Base-by-base conservation (phyloP, 2,113 vertebrate species). In the Tylochromis polylepis region DNA sequence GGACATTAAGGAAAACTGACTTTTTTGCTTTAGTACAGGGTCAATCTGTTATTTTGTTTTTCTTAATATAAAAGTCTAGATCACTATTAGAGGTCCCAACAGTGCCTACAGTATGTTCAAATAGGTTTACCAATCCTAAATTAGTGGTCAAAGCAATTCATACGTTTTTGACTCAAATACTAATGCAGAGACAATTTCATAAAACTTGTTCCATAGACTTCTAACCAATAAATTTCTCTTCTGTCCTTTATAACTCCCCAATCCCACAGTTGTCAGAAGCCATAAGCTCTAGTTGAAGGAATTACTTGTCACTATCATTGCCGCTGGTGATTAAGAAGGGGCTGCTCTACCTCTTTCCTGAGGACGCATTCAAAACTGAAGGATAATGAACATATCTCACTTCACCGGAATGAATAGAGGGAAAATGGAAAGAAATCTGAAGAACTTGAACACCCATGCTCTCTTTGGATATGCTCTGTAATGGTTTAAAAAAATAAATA, bases 211-310 rank as follows among this genome's bases (percentile, higher is more conserved):
- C 80, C 51, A 36, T 43, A 75, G 41, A 49, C 24, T 80, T 82
- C 46, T 46, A 27, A 29, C 41, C 41, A 46, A 22, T 34, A 58
- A 79, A 93, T 87, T 85, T 91, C 84, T 91, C 91, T 85, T 92
- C 85, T 90, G 93, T 78, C 88, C 78, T 89, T 81, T 85, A 91
- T 89, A 93, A 93, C 90, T 82, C 89, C 91, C 89, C 85, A 86
- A 78, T 95, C 92, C 87, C 90, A 91, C 90, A 93, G 91, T 92
- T 96, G 95, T 95, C 95, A 96, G 65, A 89, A 92, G 92, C 82
- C 92, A 94, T 96, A 94, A 94, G 93, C 91, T 91, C n/a, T 8
- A 38, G 91, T 88, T 87, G 81, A 81, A 82, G 90, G 91, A 95
- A 85, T 85, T 91, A 83, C 91, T 81, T 82, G 90, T 95, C 94